Percentiles rank a stretch among this genome's conserved stretches.
Conservation (phyloP, 2,113 vertebrate species). For the Equus quagga region DNA sequence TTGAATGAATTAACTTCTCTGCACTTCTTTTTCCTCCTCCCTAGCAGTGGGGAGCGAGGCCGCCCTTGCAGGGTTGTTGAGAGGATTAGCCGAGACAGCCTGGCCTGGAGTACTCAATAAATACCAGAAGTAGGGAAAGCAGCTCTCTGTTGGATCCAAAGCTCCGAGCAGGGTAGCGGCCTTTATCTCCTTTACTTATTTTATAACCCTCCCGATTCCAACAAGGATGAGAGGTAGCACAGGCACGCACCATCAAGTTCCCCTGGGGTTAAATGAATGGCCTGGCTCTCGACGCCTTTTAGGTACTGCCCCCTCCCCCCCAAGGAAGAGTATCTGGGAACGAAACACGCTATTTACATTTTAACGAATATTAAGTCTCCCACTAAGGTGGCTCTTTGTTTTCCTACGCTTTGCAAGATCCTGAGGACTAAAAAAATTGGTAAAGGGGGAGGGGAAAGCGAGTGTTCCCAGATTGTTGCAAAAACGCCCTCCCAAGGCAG, state of each 20-base stretch:
- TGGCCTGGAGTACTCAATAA: not conserved
- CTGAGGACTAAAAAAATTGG: not conserved
- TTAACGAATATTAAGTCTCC: not conserved
- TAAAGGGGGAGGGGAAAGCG: not conserved
- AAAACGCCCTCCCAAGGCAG: not conserved
- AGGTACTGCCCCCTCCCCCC: not conserved
- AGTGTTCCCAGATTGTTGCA: not conserved
- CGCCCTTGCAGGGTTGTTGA: not conserved
- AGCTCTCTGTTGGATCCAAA: not conserved
- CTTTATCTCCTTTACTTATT: not conserved
- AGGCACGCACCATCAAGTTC: not conserved
- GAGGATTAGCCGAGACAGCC: not conserved
- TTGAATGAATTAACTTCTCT: not conserved
- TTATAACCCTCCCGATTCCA: not conserved
- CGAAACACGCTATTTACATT: not conserved
- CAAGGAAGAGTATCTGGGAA: not conserved
- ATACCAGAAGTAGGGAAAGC: not conserved
- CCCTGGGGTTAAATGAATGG: not conserved
- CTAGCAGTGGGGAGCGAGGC: not conserved
- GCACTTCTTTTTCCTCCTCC: not conserved
- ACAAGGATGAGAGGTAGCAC: not conserved
- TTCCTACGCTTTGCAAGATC: not conserved
- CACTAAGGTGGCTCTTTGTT: constrained; percentile 57
- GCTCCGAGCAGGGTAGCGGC: not conserved
- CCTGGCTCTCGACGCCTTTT: not conserved